These are phyloP conservation scores for Carcharodon carcharias DNA, from an alignment of 2,797 vertebrate species.

Conservation along the genomic window DNA sequence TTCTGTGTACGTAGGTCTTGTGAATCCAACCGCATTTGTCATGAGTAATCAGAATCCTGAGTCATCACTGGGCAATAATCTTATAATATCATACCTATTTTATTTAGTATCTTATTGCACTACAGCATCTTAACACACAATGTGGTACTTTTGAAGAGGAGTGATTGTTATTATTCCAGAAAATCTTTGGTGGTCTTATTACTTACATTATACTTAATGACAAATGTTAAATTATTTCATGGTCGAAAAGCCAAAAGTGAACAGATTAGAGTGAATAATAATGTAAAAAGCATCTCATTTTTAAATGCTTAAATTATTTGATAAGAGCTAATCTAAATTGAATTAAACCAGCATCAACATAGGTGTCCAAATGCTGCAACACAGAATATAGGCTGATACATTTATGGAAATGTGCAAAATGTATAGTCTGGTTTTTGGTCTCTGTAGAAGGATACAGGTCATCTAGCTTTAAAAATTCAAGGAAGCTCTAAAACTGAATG, in stretches of 20 bases:
- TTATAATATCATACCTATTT: neutral
- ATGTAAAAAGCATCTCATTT: neutral
- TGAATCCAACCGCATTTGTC: neutral
- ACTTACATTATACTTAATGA: neutral
- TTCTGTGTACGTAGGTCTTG: neutral
- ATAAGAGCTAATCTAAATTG: neutral
- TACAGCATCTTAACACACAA: neutral
- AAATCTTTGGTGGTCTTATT: neutral
- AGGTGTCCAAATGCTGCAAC: neutral
- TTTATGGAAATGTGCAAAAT: neutral
- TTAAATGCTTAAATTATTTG: neutral
- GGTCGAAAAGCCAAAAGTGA: neutral
- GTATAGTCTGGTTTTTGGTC: neutral
- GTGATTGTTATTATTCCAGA: neutral
- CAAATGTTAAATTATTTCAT: neutral
- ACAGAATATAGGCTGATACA: neutral
- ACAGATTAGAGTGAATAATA: neutral
- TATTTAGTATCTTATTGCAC: neutral
- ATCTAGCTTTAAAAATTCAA: conserved; percentile 5
- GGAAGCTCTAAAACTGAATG: neutral
- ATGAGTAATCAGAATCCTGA: neutral
- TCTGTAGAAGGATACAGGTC: neutral
- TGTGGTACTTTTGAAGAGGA: neutral
- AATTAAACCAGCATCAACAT: neutral
- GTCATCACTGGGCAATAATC: neutral